Conservation (phyloP, 2,797 vertebrate species). For the Anomalospiza imberbis region DNA sequence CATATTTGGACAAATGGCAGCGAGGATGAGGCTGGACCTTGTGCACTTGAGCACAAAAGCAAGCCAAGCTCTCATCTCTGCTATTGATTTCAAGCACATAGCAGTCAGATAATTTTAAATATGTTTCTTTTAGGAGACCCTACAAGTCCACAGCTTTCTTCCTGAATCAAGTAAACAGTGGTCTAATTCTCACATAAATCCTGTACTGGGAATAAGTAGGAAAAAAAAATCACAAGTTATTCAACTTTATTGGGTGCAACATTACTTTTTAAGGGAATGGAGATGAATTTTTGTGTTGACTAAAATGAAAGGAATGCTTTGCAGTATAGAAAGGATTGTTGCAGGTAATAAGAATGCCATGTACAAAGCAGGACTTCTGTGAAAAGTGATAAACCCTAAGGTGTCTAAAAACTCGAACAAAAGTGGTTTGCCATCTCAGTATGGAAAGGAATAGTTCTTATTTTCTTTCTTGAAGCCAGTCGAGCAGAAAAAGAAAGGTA, state of each 20-base stretch:
- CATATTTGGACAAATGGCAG: neutral
- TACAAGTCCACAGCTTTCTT: neutral
- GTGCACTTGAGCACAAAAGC: neutral
- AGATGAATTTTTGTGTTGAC: neutral
- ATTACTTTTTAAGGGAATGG: neutral
- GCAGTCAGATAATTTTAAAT: neutral
- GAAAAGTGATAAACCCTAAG: slow-evolving; percentile 3
- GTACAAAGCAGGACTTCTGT: neutral
- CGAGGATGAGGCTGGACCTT: neutral
- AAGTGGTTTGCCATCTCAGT: slow-evolving; percentile 9
- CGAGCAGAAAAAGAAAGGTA: slow-evolving; percentile 58
- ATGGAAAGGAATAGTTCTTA: neutral
- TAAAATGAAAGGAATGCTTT: neutral
- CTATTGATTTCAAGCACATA: neutral
- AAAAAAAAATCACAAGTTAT: neutral
- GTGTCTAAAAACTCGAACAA: slow-evolving; percentile 16
- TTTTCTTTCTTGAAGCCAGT: slow-evolving; percentile 11
- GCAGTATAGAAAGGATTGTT: neutral
- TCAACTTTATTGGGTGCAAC: neutral
- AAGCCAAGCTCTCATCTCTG: neutral
- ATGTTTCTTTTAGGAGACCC: neutral
- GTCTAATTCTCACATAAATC: neutral
- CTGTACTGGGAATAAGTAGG: neutral
- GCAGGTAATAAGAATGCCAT: slow-evolving; percentile 5
- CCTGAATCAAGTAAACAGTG: neutral